phyloP scores from a whole-genome alignment of 2,888 invertebrate genomes.

The Julus scanicus region DNA sequence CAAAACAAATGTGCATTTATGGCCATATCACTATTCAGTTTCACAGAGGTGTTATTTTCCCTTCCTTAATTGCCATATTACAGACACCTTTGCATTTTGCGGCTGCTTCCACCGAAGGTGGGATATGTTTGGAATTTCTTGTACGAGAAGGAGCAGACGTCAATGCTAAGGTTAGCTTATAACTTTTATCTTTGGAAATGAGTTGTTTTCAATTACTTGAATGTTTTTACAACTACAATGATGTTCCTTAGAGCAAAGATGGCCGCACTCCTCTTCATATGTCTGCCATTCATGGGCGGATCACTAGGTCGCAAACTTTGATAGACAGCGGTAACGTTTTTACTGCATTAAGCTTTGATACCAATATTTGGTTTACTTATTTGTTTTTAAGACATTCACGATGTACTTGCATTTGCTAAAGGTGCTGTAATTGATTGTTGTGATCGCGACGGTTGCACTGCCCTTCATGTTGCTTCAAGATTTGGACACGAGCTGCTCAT shows the following conservation, averaged over 20 bases:
- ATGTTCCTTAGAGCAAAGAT: constrained; percentile 66
- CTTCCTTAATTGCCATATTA: constrained; percentile 57
- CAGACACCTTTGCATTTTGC: constrained; percentile 74
- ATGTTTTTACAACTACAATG: not conserved
- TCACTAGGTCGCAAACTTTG: constrained; percentile 73
- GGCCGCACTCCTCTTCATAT: constrained; percentile 74
- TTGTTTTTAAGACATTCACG: not conserved
- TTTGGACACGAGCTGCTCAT: constrained; percentile 72
- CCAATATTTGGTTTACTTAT: not conserved
- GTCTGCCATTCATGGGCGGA: constrained; percentile 75
- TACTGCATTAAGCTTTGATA: not conserved
- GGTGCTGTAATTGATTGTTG: constrained; percentile 66
- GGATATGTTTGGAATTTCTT: constrained; percentile 72
- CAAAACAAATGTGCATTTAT: too few relatives aligned
- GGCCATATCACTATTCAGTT: too few relatives aligned
- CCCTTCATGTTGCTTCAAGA: constrained; percentile 75
- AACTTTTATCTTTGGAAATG: not conserved
- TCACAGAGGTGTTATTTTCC: constrained; percentile 50
- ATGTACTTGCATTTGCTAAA: not conserved
- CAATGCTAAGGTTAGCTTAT: constrained; percentile 69
- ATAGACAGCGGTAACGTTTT: constrained; percentile 70
- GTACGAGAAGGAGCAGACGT: constrained; percentile 70
- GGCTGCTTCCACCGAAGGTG: constrained; percentile 72
- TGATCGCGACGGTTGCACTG: constrained; percentile 73
- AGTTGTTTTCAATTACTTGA: not conserved